A percentile compares a stretch with the other conserved stretches of the same genome.
phyloP scores from a whole-genome alignment of 92 coral and sea anemone genomes.

The Phenganax marumi region DNA sequence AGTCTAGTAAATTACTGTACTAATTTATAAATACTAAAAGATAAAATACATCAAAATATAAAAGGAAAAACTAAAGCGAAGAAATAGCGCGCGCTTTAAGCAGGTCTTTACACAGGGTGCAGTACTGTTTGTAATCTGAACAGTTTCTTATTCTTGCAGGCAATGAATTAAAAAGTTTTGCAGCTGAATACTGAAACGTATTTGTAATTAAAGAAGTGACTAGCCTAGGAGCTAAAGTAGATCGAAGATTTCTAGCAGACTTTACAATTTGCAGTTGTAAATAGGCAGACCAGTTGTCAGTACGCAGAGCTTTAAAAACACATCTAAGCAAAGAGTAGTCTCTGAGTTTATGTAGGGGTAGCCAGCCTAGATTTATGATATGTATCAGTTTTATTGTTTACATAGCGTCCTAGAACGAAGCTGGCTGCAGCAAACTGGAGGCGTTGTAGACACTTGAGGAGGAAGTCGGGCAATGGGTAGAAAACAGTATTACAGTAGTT shows the following conservation, averaged over 20 bases:
- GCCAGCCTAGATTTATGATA: conserved; percentile 41
- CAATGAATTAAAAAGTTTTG: conserved; percentile 30
- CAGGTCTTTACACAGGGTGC: conserved; percentile 32
- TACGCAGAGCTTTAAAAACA: conserved; percentile 24
- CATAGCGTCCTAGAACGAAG: conserved; percentile 44
- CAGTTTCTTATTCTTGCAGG: conserved; percentile 30
- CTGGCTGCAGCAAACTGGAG: conserved; percentile 54
- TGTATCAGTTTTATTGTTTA: conserved; percentile 16
- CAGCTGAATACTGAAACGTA: conserved; percentile 38
- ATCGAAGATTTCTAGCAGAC: conserved; percentile 37
- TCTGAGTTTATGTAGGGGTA: conserved; percentile 42
- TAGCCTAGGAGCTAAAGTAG: conserved; percentile 34
- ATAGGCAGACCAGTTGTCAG: conserved; percentile 36
- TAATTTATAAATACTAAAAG: background rate
- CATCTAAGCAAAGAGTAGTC: conserved; percentile 42
- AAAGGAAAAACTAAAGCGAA: conserved; percentile 9
- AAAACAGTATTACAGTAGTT: conserved; percentile 39
- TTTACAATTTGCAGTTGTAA: conserved; percentile 30
- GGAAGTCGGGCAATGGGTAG: conserved; percentile 45
- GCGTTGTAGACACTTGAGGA: conserved; percentile 44
- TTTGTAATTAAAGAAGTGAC: conserved; percentile 23
- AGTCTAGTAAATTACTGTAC: background rate
- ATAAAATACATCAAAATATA: background rate
- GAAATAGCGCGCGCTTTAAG: conserved; percentile 41
- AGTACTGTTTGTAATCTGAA: conserved; percentile 36